Percentiles rank a stretch among this genome's conserved stretches.
These are phyloP conservation scores for Mythimna pallens DNA, from an alignment of 2,888 invertebrate genomes.

Conservation along the genomic window DNA sequence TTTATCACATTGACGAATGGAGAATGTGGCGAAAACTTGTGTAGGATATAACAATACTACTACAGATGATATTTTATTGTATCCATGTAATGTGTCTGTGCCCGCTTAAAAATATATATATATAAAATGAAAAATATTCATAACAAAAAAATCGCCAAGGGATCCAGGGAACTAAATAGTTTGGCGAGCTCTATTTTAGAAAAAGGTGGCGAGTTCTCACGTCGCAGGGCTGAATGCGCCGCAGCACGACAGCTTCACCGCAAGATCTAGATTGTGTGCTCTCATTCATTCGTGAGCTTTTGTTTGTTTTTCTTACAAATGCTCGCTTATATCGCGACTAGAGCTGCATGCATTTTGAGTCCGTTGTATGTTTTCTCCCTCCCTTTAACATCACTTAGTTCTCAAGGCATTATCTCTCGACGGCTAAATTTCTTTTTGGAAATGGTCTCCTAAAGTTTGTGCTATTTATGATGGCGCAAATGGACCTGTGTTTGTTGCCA, in stretches of 20 bases:
- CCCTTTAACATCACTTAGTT: conserved; percentile 16
- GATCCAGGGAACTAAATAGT: not conserved
- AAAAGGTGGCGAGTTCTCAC: not conserved
- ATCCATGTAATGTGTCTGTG: no score
- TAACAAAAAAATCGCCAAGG: not conserved
- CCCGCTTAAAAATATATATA: not conserved
- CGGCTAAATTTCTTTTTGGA: conserved; percentile 19
- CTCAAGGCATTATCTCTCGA: conserved; percentile 7
- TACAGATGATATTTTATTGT: no score
- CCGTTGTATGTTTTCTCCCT: conserved; percentile 16
- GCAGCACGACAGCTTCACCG: not conserved
- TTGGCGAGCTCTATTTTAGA: not conserved
- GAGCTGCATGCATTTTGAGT: conserved; percentile 21
- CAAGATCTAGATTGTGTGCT: conserved; percentile 25
- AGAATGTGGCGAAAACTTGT: no score
- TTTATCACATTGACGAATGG: no score
- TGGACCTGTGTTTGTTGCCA: not conserved
- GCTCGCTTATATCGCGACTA: conserved; percentile 36
- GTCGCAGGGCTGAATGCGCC: not conserved
- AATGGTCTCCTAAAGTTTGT: not conserved
- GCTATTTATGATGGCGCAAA: conserved; percentile 6
- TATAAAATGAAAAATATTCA: no score
- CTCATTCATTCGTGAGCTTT: conserved; percentile 38
- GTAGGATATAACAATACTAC: no score
- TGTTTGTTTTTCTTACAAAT: conserved; percentile 47